Evolutionary conservation across 2,113 vertebrate species (phyloP).

Genomic region (Podilymbus podiceps): DNA sequence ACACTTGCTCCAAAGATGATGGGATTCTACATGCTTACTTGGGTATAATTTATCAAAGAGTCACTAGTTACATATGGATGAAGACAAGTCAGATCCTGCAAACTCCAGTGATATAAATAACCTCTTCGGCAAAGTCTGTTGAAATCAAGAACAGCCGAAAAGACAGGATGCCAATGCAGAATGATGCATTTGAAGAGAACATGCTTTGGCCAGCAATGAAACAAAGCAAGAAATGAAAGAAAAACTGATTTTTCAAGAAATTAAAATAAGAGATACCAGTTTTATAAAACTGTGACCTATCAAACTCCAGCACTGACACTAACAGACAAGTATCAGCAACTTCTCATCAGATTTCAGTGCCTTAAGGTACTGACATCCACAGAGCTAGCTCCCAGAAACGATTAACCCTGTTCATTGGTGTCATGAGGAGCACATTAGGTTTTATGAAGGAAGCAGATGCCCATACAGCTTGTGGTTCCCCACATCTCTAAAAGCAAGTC

Average conservation of each 20-base stretch:
- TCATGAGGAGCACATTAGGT: not conserved
- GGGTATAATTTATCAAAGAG: not conserved
- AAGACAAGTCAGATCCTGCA: conserved; percentile 6
- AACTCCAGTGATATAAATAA: not conserved
- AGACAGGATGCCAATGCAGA: not conserved
- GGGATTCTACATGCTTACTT: not conserved
- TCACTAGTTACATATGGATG: not conserved
- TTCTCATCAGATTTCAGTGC: not conserved
- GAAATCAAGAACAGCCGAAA: not conserved
- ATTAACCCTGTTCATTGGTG: not conserved
- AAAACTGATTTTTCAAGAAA: not conserved
- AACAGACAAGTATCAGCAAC: not conserved
- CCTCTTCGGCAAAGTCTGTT: not conserved
- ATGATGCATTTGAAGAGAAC: not conserved
- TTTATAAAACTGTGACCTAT: not conserved
- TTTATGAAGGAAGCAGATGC: not conserved
- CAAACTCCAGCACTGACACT: not conserved
- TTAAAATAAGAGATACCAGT: not conserved
- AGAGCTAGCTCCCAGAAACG: not conserved
- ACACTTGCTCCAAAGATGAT: not conserved
- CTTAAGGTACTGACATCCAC: not conserved
- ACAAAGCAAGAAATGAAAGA: not conserved
- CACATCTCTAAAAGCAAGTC: not conserved
- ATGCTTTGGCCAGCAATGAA: not conserved
- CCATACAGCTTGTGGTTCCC: not conserved